phyloP scores from a whole-genome alignment of 1,140 invertebrate genomes.

The Aphis craccivora region DNA sequence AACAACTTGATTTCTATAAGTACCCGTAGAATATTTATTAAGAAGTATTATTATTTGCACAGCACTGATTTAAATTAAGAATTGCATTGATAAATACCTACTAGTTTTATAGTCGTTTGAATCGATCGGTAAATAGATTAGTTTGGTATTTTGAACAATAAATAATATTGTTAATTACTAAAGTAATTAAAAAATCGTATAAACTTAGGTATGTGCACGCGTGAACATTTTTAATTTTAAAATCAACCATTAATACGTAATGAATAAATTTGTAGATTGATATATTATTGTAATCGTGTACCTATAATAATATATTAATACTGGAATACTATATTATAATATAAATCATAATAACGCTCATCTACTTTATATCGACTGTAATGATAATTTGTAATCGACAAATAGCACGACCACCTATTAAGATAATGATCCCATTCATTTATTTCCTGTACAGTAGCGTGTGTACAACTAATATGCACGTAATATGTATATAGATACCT shows the following conservation, averaged over 20 bases:
- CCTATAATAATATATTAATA: not conserved
- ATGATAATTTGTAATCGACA: not conserved
- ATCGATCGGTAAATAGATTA: not conserved
- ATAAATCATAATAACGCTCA: conserved; percentile 7
- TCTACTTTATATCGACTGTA: not conserved
- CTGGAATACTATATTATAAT: not conserved
- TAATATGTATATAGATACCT: not conserved
- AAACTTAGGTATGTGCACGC: not conserved
- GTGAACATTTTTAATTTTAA: not conserved
- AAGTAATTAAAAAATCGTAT: not conserved
- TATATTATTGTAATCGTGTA: not conserved
- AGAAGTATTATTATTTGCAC: not conserved
- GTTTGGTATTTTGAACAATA: not conserved
- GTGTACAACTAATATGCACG: not conserved
- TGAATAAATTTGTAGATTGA: not conserved
- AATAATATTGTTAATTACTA: not conserved
- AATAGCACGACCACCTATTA: not conserved
- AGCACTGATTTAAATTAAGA: not conserved
- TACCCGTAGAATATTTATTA: not conserved
- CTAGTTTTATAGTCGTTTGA: no score
- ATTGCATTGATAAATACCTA: not conserved
- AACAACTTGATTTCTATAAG: not conserved
- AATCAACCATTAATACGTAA: not conserved
- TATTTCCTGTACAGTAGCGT: not conserved
- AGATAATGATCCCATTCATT: not conserved